Evolutionary conservation across 2,113 vertebrate species (phyloP), one percentile per base, ranked within the genome.

Genomic region (Apistogramma diplotaenia): DNA sequence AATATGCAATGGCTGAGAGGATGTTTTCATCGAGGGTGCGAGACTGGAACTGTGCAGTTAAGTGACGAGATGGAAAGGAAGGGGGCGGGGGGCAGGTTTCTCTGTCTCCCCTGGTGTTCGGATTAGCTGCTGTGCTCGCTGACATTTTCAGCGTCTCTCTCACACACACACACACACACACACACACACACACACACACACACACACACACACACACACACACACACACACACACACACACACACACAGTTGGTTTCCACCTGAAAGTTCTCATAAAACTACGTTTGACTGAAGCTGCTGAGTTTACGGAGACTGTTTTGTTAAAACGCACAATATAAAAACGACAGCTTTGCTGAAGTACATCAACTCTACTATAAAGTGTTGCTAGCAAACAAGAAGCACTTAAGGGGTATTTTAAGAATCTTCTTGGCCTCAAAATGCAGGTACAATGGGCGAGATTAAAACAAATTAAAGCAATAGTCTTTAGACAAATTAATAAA

Each of bases 101-200:
- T 75, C 57, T 49, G 67, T 49, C 70, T 79, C 84, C 74, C 65
- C 59, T 51, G 81, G 84, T 62, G 74, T 82, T 86, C 74, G 76
- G 76, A 88, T 91, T 82, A 84, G 83, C 77, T 54, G 57, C 65
- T 84, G 37, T 87, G 81, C 74, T 51, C 67, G 72, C 81, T 87
- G 91, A 91, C 89, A 91, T 92, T 91, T 89, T 71, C 80, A 71
- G 11, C 29, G 12, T 71, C 33, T 23, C 33, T 29, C 29, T 3
- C 29, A 29, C 33, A 2, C 67, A 79, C 61, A 72, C 88, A 83
- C 62, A 73, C 40, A 78, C 60, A 77, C 61, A 71, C 87, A 79
- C 62, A 76, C 40, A 76, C 37, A 35, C 61, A 77, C 62, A 72
- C 84, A 82, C 71, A 76, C 37, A 79, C 29, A 29, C 29, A 29